These are phyloP conservation scores for Eutrigla gurnardus DNA, from an alignment of 2,797 vertebrate species.

Conservation along the genomic window DNA sequence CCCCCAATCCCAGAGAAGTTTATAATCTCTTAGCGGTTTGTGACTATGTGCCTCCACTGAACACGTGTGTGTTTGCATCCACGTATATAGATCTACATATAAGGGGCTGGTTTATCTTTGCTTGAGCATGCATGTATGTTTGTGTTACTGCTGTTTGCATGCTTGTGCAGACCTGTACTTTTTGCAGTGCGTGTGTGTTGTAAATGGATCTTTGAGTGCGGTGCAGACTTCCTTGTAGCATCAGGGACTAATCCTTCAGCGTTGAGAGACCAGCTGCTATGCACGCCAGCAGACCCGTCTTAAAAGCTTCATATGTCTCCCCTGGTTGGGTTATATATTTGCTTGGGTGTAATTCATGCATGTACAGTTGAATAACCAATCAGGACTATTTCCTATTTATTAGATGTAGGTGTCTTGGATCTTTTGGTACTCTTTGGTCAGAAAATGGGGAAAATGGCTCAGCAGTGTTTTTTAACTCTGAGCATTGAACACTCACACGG, in stretches of 20 bases:
- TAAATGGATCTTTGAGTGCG: conserved; percentile 26
- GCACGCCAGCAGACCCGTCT: conserved; percentile 13
- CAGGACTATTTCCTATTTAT: conserved; percentile 31
- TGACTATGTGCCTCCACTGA: conserved; percentile 41
- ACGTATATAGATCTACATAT: conserved; percentile 15
- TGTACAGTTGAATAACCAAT: conserved; percentile 23
- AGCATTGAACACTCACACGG: conserved; percentile 51
- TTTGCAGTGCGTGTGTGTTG: conserved; percentile 14
- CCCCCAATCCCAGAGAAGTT: conserved; percentile 46
- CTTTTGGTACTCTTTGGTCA: conserved; percentile 10
- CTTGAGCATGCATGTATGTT: not conserved
- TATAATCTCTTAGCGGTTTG: conserved; percentile 50
- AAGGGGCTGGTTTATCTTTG: not conserved
- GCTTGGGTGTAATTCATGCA: conserved; percentile 35
- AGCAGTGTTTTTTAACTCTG: conserved; percentile 65
- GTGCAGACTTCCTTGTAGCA: conserved; percentile 37
- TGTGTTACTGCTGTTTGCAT: conserved; percentile 22
- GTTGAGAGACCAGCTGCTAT: conserved; percentile 50
- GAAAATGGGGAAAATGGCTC: conserved; percentile 50
- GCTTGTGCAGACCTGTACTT: conserved; percentile 7
- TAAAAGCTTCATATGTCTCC: conserved; percentile 43
- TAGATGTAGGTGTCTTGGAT: conserved; percentile 7
- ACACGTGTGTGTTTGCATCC: not conserved
- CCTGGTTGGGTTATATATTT: conserved; percentile 26
- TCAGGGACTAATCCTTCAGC: conserved; percentile 53